Percentiles rank a stretch among this genome's conserved stretches.
phyloP scores from a whole-genome alignment of 2,888 invertebrate genomes.

The Agelastica alni region DNA sequence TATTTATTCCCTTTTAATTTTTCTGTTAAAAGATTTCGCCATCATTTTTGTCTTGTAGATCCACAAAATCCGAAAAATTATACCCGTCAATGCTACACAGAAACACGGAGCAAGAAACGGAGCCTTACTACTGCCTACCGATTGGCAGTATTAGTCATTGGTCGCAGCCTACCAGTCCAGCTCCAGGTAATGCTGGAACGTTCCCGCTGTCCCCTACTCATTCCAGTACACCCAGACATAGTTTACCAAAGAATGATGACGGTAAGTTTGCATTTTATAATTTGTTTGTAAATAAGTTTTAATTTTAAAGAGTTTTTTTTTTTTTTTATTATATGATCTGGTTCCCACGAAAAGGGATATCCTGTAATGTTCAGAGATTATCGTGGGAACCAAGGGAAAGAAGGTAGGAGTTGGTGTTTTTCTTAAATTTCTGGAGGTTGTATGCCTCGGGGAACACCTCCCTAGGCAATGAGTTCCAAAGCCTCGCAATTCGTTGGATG shows the following conservation, averaged over 20 bases:
- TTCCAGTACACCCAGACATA: constrained; percentile 62
- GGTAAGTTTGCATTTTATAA: constrained; percentile 63
- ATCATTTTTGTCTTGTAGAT: no score
- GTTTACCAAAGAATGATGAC: constrained; percentile 69
- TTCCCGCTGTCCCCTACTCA: constrained; percentile 67
- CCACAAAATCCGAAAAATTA: constrained; percentile 93
- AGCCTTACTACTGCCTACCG: constrained; percentile 84
- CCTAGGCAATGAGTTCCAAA: no score
- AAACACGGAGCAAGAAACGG: constrained; percentile 80
- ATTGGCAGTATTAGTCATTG: constrained; percentile 67
- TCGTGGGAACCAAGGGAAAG: no score
- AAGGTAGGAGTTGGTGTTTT: no score
- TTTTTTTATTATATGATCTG: neutral
- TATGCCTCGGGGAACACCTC: no score
- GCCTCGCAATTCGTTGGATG: no score
- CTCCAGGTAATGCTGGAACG: constrained; percentile 60
- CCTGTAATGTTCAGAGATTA: no score
- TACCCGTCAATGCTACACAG: constrained; percentile 90
- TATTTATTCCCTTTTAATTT: no score
- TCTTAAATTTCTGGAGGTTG: no score
- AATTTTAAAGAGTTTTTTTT: neutral
- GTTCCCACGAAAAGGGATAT: no score
- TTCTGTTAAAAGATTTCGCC: no score
- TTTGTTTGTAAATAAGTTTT: no score
- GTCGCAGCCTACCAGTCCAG: constrained; percentile 77